Percentiles rank a stretch among this genome's conserved stretches.
Evolutionary conservation across 2,797 vertebrate species (phyloP).

Genomic region (Astyanax mexicanus): DNA sequence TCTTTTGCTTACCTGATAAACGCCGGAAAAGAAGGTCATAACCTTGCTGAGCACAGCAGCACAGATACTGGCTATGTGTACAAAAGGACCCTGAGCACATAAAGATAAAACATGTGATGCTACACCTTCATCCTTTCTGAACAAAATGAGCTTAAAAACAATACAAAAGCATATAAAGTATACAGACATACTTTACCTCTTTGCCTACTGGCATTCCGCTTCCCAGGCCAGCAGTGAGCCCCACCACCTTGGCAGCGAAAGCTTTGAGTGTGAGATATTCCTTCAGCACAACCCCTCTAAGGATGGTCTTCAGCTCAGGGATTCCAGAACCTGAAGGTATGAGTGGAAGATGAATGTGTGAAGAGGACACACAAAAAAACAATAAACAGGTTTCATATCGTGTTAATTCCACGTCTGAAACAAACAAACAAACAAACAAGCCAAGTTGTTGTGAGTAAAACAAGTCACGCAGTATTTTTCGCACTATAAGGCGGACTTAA

Average conservation of each 20-base stretch:
- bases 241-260: slow-evolving; percentile 92
- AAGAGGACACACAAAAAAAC: too few species aligned
- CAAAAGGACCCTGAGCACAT: slow-evolving; percentile 90
- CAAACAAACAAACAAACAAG: background rate
- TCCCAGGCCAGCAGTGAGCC: slow-evolving; percentile 90
- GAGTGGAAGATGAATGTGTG: background rate
- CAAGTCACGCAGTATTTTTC: too few species aligned
- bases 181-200: slow-evolving; percentile 78
- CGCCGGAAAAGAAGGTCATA: slow-evolving; percentile 92
- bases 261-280: slow-evolving; percentile 95
- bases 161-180: background rate
- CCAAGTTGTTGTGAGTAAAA: too few species aligned
- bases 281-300: slow-evolving; percentile 93
- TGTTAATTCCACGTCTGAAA: too few species aligned
- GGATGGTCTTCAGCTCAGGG: slow-evolving; percentile 95
- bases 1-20: slow-evolving; percentile 88
- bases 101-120: background rate
- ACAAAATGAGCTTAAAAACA: background rate
- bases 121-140: background rate
- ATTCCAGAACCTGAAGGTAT: slow-evolving; percentile 87
- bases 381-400: background rate
- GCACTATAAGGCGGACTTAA: too few species aligned
- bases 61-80: slow-evolving; percentile 97
- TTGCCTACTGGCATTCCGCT: slow-evolving; percentile 96
- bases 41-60: slow-evolving; percentile 92